phyloP scores from a whole-genome alignment of 2,888 invertebrate genomes.

The Bombylius discolor region DNA sequence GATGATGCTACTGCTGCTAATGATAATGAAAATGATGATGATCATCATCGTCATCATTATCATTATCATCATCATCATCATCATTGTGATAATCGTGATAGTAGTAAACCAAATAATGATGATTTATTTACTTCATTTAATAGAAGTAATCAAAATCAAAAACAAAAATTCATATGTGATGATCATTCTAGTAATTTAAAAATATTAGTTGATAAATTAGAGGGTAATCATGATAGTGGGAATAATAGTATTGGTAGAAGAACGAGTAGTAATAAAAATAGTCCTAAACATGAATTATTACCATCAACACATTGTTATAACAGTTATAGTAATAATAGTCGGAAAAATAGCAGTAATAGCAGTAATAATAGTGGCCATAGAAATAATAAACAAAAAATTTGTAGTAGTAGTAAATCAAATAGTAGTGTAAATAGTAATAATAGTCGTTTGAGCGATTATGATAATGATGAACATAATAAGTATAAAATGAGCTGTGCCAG shows the following conservation, averaged over 20 bases:
- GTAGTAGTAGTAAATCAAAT: neutral
- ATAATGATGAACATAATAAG: neutral
- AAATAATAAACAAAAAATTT: neutral
- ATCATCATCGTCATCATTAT: neutral
- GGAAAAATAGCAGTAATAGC: constrained; percentile 28
- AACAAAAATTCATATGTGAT: constrained; percentile 3
- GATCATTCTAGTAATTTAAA: constrained; percentile 2
- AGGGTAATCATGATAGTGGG: neutral
- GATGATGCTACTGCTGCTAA: constrained; percentile 1
- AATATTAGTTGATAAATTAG: neutral
- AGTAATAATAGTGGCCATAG: constrained; percentile 10
- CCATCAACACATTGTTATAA: constrained; percentile 2
- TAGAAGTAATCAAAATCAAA: neutral
- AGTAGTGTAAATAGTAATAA: neutral
- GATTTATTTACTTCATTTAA: neutral
- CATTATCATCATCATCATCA: neutral
- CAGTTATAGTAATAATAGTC: constrained; percentile 26
- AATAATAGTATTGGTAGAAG: neutral
- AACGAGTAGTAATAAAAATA: constrained; percentile 1
- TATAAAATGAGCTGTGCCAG: too few species aligned
- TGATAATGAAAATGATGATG: constrained; percentile 1
- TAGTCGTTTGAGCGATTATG: constrained; percentile 4
- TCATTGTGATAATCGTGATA: neutral
- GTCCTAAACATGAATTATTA: neutral
- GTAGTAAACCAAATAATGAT: neutral